A percentile compares a stretch with the other conserved stretches of the same genome.
phyloP scores from a whole-genome alignment of 2,797 vertebrate genomes.

The Anas flavirostris region DNA sequence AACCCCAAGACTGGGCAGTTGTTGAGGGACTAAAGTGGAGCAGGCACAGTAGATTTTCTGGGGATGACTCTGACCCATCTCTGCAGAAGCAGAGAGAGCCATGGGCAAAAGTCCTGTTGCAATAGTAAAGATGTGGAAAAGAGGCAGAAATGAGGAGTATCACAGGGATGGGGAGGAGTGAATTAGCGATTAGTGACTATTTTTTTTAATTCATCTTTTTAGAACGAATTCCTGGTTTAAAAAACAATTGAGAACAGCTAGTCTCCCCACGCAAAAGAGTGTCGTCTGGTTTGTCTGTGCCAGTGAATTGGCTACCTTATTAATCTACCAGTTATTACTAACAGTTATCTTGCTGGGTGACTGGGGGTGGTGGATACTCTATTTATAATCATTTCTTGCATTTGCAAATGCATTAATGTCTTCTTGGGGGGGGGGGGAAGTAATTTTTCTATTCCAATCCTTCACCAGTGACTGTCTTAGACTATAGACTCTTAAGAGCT shows the following conservation, averaged over 20 bases:
- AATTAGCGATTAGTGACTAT: background rate
- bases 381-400: background rate
- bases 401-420: slow-evolving; percentile 8
- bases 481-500: background rate
- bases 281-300: background rate
- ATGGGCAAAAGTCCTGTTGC: background rate
- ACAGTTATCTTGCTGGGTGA: background rate
- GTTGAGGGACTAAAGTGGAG: background rate
- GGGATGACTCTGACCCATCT: background rate
- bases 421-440: background rate
- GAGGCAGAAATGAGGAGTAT: background rate
- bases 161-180: background rate
- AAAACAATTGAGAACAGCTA: background rate
- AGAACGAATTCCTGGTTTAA: background rate
- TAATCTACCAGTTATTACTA: slow-evolving; percentile 31
- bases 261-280: background rate
- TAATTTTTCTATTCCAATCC: background rate
- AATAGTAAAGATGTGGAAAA: background rate
- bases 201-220: background rate
- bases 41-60: background rate
- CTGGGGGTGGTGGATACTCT: background rate
- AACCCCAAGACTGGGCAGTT: background rate
- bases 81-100: background rate
- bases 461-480: background rate
- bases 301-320: slow-evolving; percentile 14